A percentile compares a stretch with the other conserved stretches of the same genome.
Evolutionary conservation across 2,113 vertebrate species (phyloP).

Genomic region (Arizona elegans): DNA sequence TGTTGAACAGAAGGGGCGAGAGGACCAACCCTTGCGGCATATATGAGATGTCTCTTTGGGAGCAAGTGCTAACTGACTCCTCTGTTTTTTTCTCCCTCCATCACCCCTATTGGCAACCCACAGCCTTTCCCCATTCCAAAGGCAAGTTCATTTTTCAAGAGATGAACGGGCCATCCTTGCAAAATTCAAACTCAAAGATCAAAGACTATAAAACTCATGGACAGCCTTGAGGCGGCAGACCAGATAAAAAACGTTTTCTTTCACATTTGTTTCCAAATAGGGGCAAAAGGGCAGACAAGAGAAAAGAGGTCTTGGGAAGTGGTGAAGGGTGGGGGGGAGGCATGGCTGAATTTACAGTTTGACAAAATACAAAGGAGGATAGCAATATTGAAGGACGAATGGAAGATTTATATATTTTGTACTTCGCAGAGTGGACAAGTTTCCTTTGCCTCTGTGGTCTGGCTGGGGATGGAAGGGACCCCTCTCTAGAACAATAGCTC

Average conservation of each 20-base stretch:
- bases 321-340: background rate
- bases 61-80: background rate
- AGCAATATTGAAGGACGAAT: background rate
- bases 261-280: background rate
- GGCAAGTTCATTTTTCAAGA: background rate
- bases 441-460: background rate
- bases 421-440: background rate
- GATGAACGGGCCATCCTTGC: background rate
- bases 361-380: background rate
- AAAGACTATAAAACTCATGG: background rate
- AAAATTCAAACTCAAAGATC: background rate
- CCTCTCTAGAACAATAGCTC: background rate
- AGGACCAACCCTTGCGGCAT: no score
- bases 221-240: background rate
- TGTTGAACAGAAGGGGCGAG: no score
- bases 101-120: background rate
- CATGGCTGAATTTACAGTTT: background rate
- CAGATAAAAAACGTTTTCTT: background rate
- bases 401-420: background rate
- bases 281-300: slow-evolving; percentile 6
- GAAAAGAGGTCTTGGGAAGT: background rate
- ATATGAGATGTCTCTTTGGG: background rate
- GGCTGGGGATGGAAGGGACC: background rate
- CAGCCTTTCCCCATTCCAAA: background rate
- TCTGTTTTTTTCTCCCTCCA: background rate